phyloP scores from a whole-genome alignment of 2,888 invertebrate species.

The Cryptophagus acutangulus region DNA sequence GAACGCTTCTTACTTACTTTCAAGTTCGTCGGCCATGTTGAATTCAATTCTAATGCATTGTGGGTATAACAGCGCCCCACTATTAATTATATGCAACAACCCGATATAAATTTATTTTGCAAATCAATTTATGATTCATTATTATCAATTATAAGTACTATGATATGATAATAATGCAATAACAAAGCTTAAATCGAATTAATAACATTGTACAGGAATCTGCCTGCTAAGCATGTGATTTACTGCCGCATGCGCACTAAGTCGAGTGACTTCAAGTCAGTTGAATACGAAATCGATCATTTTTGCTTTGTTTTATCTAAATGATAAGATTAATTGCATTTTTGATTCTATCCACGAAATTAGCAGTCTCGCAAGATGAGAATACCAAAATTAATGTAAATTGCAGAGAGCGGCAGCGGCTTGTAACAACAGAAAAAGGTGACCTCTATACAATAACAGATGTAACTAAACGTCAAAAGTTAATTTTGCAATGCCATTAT shows the following conservation, averaged over 20 bases:
- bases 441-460: constrained; percentile 51
- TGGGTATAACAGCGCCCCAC: constrained; percentile 19
- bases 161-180: no score
- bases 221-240: no score
- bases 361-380: neutral
- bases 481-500: constrained; percentile 51
- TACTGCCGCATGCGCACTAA: no score
- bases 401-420: constrained; percentile 48
- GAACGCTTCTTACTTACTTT: constrained; percentile 56
- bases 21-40: constrained; percentile 78
- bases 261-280: constrained; percentile 3
- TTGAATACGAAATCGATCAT: constrained; percentile 8
- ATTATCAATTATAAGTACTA: no score
- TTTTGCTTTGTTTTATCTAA: neutral
- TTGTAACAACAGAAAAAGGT: constrained; percentile 46
- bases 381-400: constrained; percentile 29
- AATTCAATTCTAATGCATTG: constrained; percentile 45
- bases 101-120: no score
- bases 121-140: no score
- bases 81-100: neutral
- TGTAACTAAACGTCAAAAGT: constrained; percentile 43
- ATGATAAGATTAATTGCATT: neutral
- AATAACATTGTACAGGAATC: no score
- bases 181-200: no score
- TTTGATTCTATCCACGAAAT: constrained; percentile 20